Evolutionary conservation across 92 coral and sea anemone species (phyloP).

Genomic region (Porites divaricata): DNA sequence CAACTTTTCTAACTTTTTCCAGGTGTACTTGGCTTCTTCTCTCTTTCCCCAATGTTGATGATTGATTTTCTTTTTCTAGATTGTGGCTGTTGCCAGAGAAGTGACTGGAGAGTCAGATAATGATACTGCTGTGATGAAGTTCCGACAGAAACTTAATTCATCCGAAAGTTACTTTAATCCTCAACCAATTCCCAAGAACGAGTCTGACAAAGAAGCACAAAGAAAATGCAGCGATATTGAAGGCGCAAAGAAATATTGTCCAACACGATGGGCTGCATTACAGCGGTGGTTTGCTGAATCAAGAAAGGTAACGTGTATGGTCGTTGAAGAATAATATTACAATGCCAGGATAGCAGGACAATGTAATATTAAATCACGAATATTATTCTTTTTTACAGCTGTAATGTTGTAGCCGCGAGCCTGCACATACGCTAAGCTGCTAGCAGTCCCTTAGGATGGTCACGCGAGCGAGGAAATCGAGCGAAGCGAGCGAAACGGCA

Average conservation of each 20-base stretch:
- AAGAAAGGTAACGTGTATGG: slow-evolving; percentile 48
- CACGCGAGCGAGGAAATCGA: no score
- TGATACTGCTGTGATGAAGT: slow-evolving; percentile 64
- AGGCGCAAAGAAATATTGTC: slow-evolving; percentile 84
- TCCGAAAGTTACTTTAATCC: slow-evolving; percentile 74
- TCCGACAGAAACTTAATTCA: slow-evolving; percentile 62
- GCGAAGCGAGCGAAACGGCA: no score
- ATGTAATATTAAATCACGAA: no score
- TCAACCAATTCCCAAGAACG: slow-evolving; percentile 75
- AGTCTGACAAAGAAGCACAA: slow-evolving; percentile 73
- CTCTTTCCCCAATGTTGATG: background rate
- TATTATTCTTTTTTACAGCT: no score
- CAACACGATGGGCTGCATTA: slow-evolving; percentile 74
- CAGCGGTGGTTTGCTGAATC: slow-evolving; percentile 73
- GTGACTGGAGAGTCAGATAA: slow-evolving; percentile 47
- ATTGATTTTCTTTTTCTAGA: slow-evolving; percentile 28
- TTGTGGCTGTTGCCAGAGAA: slow-evolving; percentile 70
- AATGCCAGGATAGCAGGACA: no score
- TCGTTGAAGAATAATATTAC: no score
- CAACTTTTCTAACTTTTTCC: background rate
- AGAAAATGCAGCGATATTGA: slow-evolving; percentile 65
- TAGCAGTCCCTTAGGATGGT: no score
- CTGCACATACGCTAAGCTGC: no score
- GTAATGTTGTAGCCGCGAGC: no score
- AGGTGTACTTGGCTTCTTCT: background rate